Evolutionary conservation across 1,140 invertebrate genomes (phyloP), one percentile per base, ranked within the genome.

Genomic region (Ips nitidus): DNA sequence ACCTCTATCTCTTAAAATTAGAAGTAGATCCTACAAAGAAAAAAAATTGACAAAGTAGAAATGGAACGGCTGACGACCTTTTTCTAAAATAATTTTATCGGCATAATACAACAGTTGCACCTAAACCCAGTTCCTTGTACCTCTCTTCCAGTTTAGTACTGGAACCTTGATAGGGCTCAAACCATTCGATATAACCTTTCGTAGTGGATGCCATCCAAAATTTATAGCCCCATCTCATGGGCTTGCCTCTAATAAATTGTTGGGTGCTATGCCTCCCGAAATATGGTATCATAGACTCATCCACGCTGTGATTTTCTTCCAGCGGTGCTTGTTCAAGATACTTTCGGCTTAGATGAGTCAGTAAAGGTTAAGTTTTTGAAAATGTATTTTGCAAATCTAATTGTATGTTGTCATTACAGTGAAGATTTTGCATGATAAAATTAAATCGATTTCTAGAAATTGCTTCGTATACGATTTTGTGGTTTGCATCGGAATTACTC

Each of bases 261-360:
- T 75, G 74, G 4, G 61, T 53, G 5, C 53, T 56, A 50, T 72
- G 72, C 37, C 55, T 8, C 4, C 71, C 69, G 61, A 72, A 74
- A 66, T 73, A 73, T 2, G 64, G 71, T 57, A 73, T 64, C 70
- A 68, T 71, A 39, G 22, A 40, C 41, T 71, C 70, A 45, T 61
- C 70, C 1, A 68, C 5, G 36, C 78, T 80, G 67, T 80, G 75
- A 71, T 78, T 66, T 58, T 78, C 72, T 73, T 73, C 39, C 36
- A 65, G 52, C 2, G 71, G 73, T n/a, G 71, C 66, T 45, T 41
- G 38, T 6, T 56, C 22, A 38, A 40, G 42, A 70, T 73, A 75
- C 36, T 45, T 69, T 52, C 65, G 22, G 45, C 63, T 73, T 36
- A 71, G 41, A 4, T 22, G 1, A 6, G 66, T 40, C 38, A 76